These are phyloP conservation scores for Marasmarcha lunaedactyla DNA, from an alignment of 2,888 invertebrate species.

Conservation along the genomic window DNA sequence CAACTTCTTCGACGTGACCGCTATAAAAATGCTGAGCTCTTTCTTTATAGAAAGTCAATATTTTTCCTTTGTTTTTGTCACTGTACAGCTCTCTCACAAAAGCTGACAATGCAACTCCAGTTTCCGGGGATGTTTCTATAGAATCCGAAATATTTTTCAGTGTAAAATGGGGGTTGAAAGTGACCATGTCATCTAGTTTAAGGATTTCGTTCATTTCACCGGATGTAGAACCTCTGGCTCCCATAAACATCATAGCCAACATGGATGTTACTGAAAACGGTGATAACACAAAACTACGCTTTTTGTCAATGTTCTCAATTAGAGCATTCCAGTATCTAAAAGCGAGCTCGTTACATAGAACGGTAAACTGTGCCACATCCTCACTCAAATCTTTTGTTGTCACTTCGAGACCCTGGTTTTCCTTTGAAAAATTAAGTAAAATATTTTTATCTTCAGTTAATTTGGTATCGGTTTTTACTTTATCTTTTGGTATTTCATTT, in stretches of 20 bases:
- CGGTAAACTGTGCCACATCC: conserved; percentile 82
- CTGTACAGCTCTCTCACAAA: conserved; percentile 87
- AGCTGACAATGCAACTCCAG: conserved; percentile 83
- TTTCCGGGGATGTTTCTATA: conserved; percentile 74
- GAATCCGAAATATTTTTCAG: conserved; percentile 89
- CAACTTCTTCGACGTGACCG: conserved; percentile 87
- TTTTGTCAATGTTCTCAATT: conserved; percentile 77
- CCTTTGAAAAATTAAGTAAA: conserved; percentile 46
- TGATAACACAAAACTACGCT: conserved; percentile 83
- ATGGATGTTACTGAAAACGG: conserved; percentile 88
- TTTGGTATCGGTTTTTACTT: conserved; percentile 35
- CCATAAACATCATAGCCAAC: conserved; percentile 91
- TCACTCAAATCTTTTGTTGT: conserved; percentile 78
- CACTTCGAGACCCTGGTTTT: conserved; percentile 79
- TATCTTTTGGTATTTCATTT: conserved; percentile 45
- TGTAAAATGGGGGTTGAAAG: conserved; percentile 90
- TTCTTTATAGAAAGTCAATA: conserved; percentile 89
- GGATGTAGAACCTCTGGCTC: conserved; percentile 87
- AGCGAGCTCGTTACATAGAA: conserved; percentile 86
- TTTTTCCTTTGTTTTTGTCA: conserved; percentile 82
- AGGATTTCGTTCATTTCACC: conserved; percentile 92
- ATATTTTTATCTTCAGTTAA: conserved; percentile 42
- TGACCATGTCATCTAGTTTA: conserved; percentile 87
- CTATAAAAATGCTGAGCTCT: conserved; percentile 89
- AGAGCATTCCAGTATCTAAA: conserved; percentile 86